These are phyloP conservation scores for Nomia melanderi DNA, from an alignment of 1,140 invertebrate species.

Conservation along the genomic window DNA sequence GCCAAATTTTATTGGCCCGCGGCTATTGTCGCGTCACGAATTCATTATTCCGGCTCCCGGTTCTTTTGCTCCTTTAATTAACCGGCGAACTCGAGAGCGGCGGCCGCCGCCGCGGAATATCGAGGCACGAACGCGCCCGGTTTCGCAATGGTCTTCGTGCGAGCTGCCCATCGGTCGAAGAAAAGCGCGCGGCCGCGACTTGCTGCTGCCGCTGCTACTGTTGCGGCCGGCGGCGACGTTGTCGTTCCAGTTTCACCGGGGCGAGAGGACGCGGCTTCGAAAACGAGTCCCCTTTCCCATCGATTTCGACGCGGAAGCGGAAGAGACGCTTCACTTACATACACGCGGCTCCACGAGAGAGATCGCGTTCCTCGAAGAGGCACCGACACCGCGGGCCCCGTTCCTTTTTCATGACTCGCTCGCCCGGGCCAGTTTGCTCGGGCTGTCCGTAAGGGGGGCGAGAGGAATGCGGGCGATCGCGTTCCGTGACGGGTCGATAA, in stretches of 20 bases:
- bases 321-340: no score
- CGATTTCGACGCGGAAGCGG: neutral
- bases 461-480: no score
- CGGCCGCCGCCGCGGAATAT: conserved; percentile 5
- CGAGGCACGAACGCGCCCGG: neutral
- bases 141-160: neutral
- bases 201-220: no score
- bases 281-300: neutral
- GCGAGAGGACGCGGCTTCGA: conserved; percentile 2
- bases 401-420: no score
- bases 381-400: no score
- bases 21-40: conserved; percentile 11
- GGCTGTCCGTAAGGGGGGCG: no score
- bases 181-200: no score
- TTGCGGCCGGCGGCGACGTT: no score
- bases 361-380: neutral
- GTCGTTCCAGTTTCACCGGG: conserved; percentile 9
- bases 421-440: no score
- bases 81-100: neutral
- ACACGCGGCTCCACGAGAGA: neutral
- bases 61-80: conserved; percentile 1
- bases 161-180: no score
- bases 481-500: no score
- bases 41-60: conserved; percentile 3
- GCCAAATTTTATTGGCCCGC: conserved; percentile 6